phyloP scores from a whole-genome alignment of 2,888 invertebrate species.

The Himalopsyche anomala region DNA sequence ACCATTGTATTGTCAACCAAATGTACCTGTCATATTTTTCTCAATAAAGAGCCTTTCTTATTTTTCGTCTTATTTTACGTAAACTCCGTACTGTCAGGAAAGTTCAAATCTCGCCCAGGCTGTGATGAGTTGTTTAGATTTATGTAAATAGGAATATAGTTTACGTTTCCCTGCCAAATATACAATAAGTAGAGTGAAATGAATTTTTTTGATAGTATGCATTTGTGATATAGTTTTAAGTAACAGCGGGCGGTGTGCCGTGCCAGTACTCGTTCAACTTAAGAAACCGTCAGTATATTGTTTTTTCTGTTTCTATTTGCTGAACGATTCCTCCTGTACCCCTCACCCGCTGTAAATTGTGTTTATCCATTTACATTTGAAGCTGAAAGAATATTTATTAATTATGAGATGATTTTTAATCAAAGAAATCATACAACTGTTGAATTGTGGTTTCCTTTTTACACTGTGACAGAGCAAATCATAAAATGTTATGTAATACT shows the following conservation, averaged over 20 bases:
- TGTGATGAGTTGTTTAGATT: constrained; percentile 18
- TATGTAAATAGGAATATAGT: neutral
- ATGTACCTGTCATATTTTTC: constrained; percentile 49
- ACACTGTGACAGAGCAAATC: neutral
- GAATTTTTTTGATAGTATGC: constrained; percentile 8
- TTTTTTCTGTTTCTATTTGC: neutral
- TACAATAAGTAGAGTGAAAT: neutral
- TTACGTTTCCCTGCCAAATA: neutral
- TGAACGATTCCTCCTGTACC: neutral
- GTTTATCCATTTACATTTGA: neutral
- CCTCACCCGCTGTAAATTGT: neutral
- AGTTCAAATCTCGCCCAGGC: neutral
- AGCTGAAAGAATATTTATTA: neutral
- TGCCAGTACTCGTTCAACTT: neutral
- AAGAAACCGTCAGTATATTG: neutral
- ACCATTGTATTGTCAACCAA: constrained; percentile 31
- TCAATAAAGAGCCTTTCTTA: constrained; percentile 49
- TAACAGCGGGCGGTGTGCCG: too few species aligned
- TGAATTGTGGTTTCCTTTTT: constrained; percentile 1
- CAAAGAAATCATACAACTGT: constrained; percentile 3
- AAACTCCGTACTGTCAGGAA: neutral
- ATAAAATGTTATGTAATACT: constrained; percentile 4
- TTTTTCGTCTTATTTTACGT: constrained; percentile 36
- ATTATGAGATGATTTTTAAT: constrained; percentile 5
- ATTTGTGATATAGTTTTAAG: constrained; percentile 1